Evolutionary conservation across 92 coral and sea anemone species (phyloP).

Genomic region (Muricea muricata): DNA sequence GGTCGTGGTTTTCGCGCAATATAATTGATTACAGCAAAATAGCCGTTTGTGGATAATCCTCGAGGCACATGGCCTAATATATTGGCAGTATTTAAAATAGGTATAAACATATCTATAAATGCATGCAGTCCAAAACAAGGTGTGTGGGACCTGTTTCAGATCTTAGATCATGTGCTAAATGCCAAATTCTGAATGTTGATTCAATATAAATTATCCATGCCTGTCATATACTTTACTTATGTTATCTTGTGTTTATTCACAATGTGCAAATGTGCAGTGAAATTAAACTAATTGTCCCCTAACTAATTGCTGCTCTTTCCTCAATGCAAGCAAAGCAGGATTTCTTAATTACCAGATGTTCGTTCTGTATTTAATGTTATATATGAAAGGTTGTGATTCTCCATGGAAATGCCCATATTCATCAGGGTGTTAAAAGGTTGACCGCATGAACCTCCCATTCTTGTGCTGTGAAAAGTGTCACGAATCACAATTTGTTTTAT

Average conservation of each 20-base stretch:
- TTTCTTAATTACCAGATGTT: no score
- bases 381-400: no score
- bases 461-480: no score
- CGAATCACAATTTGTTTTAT: no score
- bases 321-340: neutral
- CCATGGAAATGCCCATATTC: no score
- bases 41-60: neutral
- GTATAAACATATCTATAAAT: neutral
- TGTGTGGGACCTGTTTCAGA: neutral
- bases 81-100: neutral
- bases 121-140: neutral
- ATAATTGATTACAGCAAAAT: neutral
- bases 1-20: neutral
- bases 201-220: neutral
- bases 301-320: no score
- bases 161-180: slow-evolving; percentile 4
- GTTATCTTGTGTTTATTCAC: neutral
- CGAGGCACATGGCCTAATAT: neutral
- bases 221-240: neutral
- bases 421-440: no score
- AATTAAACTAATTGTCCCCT: no score
- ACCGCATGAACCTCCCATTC: no score
- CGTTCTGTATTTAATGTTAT: no score
- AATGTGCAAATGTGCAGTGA: neutral
- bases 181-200: neutral